Percentiles rank a stretch among this genome's conserved stretches.
Conservation (phyloP, 2,888 invertebrate species). For the Andricus quercusramuli region DNA sequence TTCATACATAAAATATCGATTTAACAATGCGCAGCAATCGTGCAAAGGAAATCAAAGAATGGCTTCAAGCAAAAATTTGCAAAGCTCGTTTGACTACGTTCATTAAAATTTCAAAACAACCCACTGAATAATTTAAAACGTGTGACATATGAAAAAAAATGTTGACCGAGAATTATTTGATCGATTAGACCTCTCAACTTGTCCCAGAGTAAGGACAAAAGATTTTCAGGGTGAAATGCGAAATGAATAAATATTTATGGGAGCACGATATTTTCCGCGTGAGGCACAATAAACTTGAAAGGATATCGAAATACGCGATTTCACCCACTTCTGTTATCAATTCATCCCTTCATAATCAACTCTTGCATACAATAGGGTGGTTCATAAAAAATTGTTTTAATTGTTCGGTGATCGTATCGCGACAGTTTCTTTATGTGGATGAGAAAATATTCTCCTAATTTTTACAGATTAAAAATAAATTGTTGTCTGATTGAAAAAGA, state of each 20-base stretch:
- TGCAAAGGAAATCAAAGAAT: not conserved
- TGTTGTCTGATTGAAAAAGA: too few species aligned
- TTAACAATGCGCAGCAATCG: not conserved
- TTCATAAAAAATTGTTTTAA: too few species aligned
- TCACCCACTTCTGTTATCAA: not conserved
- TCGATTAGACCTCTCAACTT: constrained; percentile 11
- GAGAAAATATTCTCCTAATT: too few species aligned
- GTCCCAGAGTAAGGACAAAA: constrained; percentile 1
- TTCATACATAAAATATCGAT: constrained; percentile 15
- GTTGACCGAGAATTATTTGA: constrained; percentile 7
- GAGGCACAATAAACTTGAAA: not conserved
- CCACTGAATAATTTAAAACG: not conserved
- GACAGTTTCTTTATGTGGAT: too few species aligned
- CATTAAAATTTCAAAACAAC: not conserved
- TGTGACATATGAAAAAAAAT: not conserved
- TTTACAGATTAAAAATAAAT: too few species aligned
- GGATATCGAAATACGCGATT: not conserved
- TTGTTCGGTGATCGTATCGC: too few species aligned
- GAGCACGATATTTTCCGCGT: not conserved
- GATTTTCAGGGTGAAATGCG: not conserved
- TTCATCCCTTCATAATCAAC: not conserved
- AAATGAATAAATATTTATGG: constrained; percentile 6
- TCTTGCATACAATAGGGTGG: not conserved
- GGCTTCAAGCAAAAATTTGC: not conserved
- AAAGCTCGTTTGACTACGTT: not conserved